These are phyloP conservation scores for Drosophila watanabei DNA, from an alignment of 1,140 invertebrate species.

Conservation along the genomic window DNA sequence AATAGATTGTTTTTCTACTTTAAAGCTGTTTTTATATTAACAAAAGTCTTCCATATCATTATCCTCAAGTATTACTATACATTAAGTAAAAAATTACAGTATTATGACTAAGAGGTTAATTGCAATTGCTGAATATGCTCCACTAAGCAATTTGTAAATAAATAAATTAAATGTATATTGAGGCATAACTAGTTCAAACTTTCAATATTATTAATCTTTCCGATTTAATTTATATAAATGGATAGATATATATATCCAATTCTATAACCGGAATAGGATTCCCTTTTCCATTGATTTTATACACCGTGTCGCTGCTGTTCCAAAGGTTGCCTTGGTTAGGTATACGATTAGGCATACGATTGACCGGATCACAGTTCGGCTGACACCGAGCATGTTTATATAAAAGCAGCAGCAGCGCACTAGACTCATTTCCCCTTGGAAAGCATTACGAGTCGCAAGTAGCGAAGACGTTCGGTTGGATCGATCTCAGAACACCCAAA, in stretches of 20 bases:
- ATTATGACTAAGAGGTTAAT: background rate
- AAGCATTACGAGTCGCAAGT: background rate
- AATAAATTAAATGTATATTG: background rate
- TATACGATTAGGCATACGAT: slow-evolving; percentile 9
- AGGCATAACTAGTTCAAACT: background rate
- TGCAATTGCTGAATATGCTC: background rate
- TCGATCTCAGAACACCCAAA: background rate
- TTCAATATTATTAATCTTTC: background rate
- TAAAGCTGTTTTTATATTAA: no score
- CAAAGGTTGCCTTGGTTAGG: background rate
- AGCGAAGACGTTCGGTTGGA: background rate
- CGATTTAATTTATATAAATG: background rate
- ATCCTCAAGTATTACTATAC: background rate
- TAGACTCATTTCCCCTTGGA: slow-evolving; percentile 9
- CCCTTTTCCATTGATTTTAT: background rate
- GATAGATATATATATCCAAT: no score
- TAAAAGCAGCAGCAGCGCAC: background rate
- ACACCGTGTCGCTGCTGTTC: background rate
- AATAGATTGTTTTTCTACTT: no score
- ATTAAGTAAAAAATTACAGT: background rate
- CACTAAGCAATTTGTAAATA: no score
- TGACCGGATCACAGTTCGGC: slow-evolving; percentile 7
- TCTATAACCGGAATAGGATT: background rate
- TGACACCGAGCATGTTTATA: slow-evolving; percentile 9
- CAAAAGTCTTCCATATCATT: no score